These are phyloP conservation scores for Sinotaia quadrata DNA, from an alignment of 2,888 invertebrate species.

Conservation along the genomic window DNA sequence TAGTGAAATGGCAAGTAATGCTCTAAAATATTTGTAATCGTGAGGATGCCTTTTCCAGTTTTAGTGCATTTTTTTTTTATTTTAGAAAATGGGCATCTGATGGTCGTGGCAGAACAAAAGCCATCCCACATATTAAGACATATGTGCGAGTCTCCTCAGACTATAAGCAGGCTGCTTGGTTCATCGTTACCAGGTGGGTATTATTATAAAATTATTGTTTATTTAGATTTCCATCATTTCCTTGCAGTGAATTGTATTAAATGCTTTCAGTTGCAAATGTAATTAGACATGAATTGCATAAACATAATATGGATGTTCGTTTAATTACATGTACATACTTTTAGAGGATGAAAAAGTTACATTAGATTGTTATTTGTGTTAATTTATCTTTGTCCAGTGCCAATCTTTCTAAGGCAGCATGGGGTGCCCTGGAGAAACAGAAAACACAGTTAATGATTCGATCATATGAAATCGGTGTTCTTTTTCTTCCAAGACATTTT, in stretches of 20 bases:
- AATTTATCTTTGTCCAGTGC: constrained; percentile 77
- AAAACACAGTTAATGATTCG: constrained; percentile 79
- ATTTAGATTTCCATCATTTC: too few species aligned
- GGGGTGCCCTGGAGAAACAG: constrained; percentile 83
- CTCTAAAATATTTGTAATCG: too few species aligned
- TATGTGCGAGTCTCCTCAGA: constrained; percentile 85
- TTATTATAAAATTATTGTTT: background rate
- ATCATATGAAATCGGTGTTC: constrained; percentile 92
- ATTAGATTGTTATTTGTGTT: background rate
- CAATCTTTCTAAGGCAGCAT: constrained; percentile 97
- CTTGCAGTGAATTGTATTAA: too few species aligned
- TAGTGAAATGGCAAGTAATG: too few species aligned
- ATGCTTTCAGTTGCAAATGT: too few species aligned
- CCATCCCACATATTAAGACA: constrained; percentile 96
- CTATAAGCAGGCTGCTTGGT: constrained; percentile 82
- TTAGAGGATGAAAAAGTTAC: too few species aligned
- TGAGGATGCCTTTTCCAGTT: constrained; percentile 38
- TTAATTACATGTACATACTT: too few species aligned
- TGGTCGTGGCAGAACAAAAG: constrained; percentile 80
- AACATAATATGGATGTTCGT: too few species aligned
- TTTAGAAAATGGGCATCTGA: constrained; percentile 91
- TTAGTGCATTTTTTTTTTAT: too few species aligned
- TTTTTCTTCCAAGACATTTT: constrained; percentile 87
- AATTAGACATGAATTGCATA: too few species aligned
- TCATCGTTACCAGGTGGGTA: constrained; percentile 80